These are phyloP conservation scores for Drosophila yakuba DNA, from an alignment of 1,140 invertebrate genomes.

Conservation along the genomic window DNA sequence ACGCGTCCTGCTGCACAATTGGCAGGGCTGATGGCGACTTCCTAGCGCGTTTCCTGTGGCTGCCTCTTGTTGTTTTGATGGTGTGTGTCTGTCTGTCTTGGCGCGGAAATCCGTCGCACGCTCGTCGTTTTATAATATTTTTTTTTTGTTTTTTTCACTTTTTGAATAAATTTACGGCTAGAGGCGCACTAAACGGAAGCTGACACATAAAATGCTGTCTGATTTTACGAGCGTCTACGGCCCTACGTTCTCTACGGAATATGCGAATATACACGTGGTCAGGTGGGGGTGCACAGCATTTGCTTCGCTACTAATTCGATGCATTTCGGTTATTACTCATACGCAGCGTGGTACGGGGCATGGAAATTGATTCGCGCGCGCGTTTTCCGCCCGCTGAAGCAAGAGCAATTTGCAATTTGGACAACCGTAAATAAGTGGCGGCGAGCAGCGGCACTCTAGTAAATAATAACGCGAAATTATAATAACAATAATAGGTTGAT, in stretches of 20 bases:
- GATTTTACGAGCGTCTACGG: slow-evolving; percentile 44
- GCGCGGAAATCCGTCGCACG: slow-evolving; percentile 74
- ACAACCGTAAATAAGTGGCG: slow-evolving; percentile 35
- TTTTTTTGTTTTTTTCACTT: slow-evolving; percentile 9
- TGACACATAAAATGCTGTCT: slow-evolving; percentile 58
- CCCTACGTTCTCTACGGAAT: slow-evolving; percentile 7
- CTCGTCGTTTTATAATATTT: slow-evolving; percentile 34
- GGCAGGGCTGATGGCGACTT: slow-evolving; percentile 62
- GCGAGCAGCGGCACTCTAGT: slow-evolving; percentile 30
- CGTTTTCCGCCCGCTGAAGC: slow-evolving; percentile 44
- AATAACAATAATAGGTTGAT: slow-evolving; percentile 39
- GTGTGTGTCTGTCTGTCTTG: slow-evolving; percentile 50
- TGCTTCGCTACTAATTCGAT: slow-evolving; percentile 5
- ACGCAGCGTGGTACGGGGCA: slow-evolving; percentile 56
- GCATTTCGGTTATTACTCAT: slow-evolving; percentile 59
- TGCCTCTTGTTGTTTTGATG: slow-evolving; percentile 23
- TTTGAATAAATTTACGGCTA: slow-evolving; percentile 56
- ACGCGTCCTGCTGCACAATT: slow-evolving; percentile 74
- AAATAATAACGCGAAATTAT: slow-evolving; percentile 27
- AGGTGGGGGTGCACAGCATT: slow-evolving; percentile 10
- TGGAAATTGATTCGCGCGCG: slow-evolving; percentile 44
- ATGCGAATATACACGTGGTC: slow-evolving; percentile 45
- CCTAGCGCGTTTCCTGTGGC: slow-evolving; percentile 60
- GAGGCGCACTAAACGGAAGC: slow-evolving; percentile 71
- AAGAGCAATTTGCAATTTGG: slow-evolving; percentile 56